phyloP scores from a whole-genome alignment of 2,113 vertebrate genomes.

The Micronycteris hirsuta region DNA sequence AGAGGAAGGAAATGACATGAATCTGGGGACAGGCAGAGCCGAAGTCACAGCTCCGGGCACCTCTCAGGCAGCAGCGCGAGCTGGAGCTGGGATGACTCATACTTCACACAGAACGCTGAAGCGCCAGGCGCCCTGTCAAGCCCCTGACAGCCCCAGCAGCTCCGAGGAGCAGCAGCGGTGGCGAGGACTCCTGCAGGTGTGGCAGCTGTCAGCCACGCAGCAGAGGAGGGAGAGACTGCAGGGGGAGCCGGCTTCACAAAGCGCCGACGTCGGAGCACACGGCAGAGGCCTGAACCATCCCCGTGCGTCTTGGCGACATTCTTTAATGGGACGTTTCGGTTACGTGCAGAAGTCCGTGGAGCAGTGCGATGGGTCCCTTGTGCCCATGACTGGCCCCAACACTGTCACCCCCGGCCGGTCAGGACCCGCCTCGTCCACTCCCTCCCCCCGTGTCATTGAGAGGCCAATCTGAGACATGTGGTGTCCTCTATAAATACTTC shows the following conservation, averaged over 20 bases:
- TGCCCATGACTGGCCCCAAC: not conserved
- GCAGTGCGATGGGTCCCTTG: accelerated
- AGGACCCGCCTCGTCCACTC: not conserved
- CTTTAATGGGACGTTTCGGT: not conserved
- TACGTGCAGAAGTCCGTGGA: not conserved
- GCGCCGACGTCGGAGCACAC: accelerated
- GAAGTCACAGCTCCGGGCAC: accelerated
- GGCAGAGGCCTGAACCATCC: not conserved
- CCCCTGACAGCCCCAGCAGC: not conserved
- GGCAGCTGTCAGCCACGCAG: accelerated
- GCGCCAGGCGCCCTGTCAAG: accelerated
- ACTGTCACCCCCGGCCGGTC: accelerated
- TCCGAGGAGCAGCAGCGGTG: not conserved
- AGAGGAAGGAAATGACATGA: not conserved
- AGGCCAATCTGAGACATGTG: not conserved
- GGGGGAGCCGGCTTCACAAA: accelerated
- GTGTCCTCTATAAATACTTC: accelerated
- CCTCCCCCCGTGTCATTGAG: not conserved
- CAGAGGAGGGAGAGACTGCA: accelerated
- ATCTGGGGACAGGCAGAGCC: not conserved
- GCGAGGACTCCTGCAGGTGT: not conserved
- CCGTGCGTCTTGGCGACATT: not conserved
- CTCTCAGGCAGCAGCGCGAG: accelerated
- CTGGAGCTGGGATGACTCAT: accelerated
- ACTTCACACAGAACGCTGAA: accelerated